Evolutionary conservation across 2,888 invertebrate genomes (phyloP).

Genomic region (Schizaphis graminum): DNA sequence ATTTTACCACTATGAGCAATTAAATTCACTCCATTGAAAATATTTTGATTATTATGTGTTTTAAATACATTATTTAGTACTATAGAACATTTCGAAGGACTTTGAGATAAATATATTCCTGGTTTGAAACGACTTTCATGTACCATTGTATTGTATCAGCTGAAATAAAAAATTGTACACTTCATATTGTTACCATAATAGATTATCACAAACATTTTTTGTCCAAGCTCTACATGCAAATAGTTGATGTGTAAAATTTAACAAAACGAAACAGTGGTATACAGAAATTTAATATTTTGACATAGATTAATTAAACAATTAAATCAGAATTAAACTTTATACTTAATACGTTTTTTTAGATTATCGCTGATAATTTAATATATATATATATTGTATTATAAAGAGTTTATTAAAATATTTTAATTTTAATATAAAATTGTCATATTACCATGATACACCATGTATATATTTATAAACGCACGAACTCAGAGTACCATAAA

Average conservation of each 20-base stretch:
- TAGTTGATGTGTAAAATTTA: neutral
- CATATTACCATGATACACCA: too few relatives aligned
- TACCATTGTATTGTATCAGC: neutral
- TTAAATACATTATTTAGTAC: constrained; percentile 44
- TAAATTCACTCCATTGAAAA: constrained; percentile 45
- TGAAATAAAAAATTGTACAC: neutral
- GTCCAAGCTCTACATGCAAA: neutral
- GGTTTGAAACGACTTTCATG: constrained; percentile 3
- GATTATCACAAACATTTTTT: neutral
- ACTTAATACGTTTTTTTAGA: neutral
- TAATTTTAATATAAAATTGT: too few relatives aligned
- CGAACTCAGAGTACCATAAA: neutral
- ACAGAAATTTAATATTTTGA: neutral
- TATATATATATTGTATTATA: too few relatives aligned
- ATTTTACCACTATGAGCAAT: constrained; percentile 39
- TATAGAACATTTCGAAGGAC: constrained; percentile 34
- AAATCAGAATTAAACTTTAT: neutral
- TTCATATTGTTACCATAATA: neutral
- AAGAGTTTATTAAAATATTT: too few relatives aligned
- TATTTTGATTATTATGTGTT: neutral
- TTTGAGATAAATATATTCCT: neutral
- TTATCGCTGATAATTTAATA: neutral
- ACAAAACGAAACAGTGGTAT: neutral
- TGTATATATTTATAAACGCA: neutral
- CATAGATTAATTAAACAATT: neutral